A percentile compares a stretch with the other conserved stretches of the same genome.
Evolutionary conservation across 1,140 invertebrate genomes (phyloP).

Genomic region (Acromyrmex charruanus): DNA sequence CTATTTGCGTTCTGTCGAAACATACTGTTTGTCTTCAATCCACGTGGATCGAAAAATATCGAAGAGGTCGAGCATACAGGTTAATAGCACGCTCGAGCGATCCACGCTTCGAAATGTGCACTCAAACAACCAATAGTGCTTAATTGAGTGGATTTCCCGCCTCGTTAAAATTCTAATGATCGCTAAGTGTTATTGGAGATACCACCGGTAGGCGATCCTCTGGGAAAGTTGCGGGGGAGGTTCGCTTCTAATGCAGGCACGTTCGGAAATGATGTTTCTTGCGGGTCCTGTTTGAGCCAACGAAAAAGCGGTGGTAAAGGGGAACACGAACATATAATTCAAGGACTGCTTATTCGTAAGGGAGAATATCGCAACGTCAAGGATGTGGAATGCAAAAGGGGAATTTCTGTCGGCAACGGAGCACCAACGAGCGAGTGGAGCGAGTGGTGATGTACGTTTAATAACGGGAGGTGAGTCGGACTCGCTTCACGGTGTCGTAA

Average conservation of each 20-base stretch:
- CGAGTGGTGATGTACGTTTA: slow-evolving; percentile 74
- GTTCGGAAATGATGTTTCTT: background rate
- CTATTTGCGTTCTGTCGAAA: slow-evolving; percentile 66
- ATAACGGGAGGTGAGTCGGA: slow-evolving; percentile 70
- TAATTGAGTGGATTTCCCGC: slow-evolving; percentile 21
- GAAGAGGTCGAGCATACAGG: slow-evolving; percentile 52
- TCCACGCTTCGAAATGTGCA: background rate
- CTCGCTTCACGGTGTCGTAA: slow-evolving; percentile 32
- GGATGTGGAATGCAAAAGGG: slow-evolving; percentile 65
- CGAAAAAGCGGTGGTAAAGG: background rate
- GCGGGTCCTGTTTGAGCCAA: background rate
- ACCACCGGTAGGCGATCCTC: background rate
- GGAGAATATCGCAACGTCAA: slow-evolving; percentile 18
- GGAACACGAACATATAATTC: slow-evolving; percentile 55
- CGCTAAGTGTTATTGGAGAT: background rate
- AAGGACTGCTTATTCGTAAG: slow-evolving; percentile 36
- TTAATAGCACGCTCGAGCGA: slow-evolving; percentile 57
- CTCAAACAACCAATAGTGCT: slow-evolving; percentile 13
- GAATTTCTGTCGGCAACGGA: slow-evolving; percentile 67
- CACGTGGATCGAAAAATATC: slow-evolving; percentile 62
- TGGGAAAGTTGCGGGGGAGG: background rate
- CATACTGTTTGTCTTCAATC: slow-evolving; percentile 64
- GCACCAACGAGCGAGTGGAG: background rate
- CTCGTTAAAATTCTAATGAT: slow-evolving; percentile 37
- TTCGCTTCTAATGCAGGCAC: background rate